Evolutionary conservation across 92 coral and sea anemone species (phyloP).

Genomic region (Pocillopora grandis): DNA sequence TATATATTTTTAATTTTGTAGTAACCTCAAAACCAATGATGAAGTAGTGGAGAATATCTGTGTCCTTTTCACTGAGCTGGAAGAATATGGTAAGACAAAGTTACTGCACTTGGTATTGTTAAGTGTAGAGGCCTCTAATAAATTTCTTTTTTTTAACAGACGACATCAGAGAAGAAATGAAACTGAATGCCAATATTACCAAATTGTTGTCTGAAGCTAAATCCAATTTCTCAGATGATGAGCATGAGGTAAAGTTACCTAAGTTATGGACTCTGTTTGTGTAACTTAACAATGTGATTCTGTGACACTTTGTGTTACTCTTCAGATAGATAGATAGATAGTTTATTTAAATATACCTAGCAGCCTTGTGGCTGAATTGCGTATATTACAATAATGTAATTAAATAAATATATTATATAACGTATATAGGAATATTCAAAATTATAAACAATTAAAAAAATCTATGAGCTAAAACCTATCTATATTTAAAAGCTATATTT

Average conservation of each 20-base stretch:
- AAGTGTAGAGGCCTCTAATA: background rate
- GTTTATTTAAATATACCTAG: no score
- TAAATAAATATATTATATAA: no score
- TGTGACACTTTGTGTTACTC: no score
- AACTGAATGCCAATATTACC: conserved; percentile 47
- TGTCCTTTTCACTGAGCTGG: conserved; percentile 89
- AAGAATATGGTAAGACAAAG: conserved; percentile 77
- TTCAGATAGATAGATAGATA: no score
- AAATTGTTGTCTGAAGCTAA: conserved; percentile 73
- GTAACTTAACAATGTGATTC: no score
- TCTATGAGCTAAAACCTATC: no score
- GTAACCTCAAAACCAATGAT: conserved; percentile 74
- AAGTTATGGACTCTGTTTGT: background rate
- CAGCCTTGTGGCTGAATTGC: no score
- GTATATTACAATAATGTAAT: no score
- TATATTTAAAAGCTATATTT: no score
- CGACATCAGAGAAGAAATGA: conserved; percentile 76
- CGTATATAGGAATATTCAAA: no score
- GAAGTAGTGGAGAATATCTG: conserved; percentile 96
- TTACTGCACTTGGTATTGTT: background rate
- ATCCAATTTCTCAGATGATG: conserved; percentile 67
- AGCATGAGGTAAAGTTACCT: conserved; percentile 31
- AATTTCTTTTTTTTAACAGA: conserved; percentile 36
- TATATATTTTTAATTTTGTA: conserved; percentile 3
- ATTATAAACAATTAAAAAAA: no score